Conservation (phyloP, 2,797 vertebrate species). For the Falco berigora region DNA sequence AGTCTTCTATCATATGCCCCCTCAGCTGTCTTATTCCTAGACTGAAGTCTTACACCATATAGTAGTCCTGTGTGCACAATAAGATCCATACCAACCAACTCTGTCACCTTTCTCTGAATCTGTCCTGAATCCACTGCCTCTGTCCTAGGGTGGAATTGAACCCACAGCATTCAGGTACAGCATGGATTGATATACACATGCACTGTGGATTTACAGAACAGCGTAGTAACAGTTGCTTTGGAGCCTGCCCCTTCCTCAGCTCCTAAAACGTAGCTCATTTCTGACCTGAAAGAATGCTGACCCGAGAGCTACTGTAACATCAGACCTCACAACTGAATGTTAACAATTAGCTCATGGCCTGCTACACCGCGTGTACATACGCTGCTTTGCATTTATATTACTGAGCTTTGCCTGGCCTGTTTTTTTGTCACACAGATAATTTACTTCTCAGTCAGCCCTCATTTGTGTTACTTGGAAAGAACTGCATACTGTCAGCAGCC, state of each 20-base stretch:
- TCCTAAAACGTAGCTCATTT: background rate
- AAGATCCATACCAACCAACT: background rate
- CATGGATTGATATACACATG: background rate
- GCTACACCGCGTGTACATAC: background rate
- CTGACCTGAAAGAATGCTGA: background rate
- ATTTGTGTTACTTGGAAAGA: background rate
- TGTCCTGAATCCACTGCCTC: background rate
- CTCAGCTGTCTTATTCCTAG: background rate
- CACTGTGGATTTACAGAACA: rapidly evolving
- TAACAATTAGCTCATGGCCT: background rate
- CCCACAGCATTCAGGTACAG: background rate
- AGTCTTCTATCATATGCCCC: background rate
- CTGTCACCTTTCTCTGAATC: background rate
- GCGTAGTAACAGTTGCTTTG: background rate
- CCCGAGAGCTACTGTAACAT: background rate
- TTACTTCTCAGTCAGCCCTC: background rate
- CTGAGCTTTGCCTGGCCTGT: background rate
- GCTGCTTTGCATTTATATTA: background rate
- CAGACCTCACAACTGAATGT: background rate
- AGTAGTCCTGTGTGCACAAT: background rate
- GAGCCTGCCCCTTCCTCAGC: background rate
- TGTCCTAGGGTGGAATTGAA: background rate
- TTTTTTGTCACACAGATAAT: background rate
- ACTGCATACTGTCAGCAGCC: background rate
- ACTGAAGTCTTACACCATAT: background rate